phyloP scores from a whole-genome alignment of 2,797 vertebrate species.

The Ctenosaura bakeri region DNA sequence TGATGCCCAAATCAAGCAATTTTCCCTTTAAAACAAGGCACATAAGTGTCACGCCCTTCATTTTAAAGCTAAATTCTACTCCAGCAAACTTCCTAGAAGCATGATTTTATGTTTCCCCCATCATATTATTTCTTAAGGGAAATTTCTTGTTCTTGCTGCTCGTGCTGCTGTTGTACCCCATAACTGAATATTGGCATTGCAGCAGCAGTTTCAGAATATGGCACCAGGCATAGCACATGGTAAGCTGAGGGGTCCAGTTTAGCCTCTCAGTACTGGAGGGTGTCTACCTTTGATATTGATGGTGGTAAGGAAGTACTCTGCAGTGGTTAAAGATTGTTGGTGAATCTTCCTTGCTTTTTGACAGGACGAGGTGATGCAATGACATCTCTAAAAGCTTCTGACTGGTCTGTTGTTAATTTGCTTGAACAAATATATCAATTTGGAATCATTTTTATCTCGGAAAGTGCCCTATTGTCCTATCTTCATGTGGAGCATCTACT shows the following conservation, averaged over 20 bases:
- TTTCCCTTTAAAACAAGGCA: not conserved
- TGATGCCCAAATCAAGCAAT: not conserved
- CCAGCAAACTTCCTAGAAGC: not conserved
- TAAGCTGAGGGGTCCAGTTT: too few relatives aligned
- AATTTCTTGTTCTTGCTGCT: not conserved
- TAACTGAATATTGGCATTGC: too few relatives aligned
- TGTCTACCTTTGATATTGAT: not conserved
- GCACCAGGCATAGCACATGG: too few relatives aligned
- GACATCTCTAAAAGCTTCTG: not conserved
- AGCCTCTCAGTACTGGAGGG: too few relatives aligned
- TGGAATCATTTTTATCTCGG: not conserved
- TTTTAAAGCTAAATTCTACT: not conserved
- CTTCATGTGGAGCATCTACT: slow-evolving; percentile 8
- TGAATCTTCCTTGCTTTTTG: not conserved
- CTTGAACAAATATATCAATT: not conserved
- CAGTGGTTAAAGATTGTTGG: not conserved
- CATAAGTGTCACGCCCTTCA: not conserved
- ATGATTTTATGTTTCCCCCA: not conserved
- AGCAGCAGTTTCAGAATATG: too few relatives aligned
- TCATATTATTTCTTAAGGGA: not conserved
- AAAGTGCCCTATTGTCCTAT: not conserved
- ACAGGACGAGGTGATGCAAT: not conserved
- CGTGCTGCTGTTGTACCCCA: not conserved
- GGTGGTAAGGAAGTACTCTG: not conserved
- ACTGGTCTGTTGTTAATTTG: not conserved